Evolutionary conservation across 1,140 invertebrate species (phyloP), one percentile per base, ranked within the genome.

Genomic region (Philaenus spumarius): DNA sequence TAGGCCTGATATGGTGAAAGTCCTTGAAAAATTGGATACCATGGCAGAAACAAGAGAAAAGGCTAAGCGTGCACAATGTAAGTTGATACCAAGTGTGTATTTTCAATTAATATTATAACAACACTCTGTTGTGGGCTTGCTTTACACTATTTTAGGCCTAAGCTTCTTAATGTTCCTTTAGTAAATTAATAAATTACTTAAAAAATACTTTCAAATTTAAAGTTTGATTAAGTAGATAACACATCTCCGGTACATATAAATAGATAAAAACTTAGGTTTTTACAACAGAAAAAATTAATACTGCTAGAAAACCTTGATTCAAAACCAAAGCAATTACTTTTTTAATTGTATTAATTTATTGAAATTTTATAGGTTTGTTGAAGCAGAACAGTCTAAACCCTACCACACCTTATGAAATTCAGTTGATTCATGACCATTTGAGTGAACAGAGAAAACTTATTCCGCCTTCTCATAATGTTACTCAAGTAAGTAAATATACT

Each of bases 1-100:
- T 59, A 68, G 85, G 46, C 85, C 85, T 1, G 78, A 84, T 66
- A 86, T 86, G 84, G 75, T 77, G 23, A 54, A 71, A 26, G 81
- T 84, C 0, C 74, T 79, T 57, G 65, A 71, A 51, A 71, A 75
- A 45, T 66, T 81, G 3, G 71, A 76, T 43, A 58, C 30, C 24
- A 48, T 50, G 1, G 35, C 35, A 14, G 37, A 37, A 2, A 46
- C 39, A 14, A 30, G 26, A 24, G 20, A 55, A n/a, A 24, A 2
- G 7, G 51, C 17, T n/a, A n/a, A 40, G 35, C 22, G 17, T 2
- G 15, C 19, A n/a, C 26, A n/a, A 19, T 19, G 34, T 54, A 39
- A 15, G 47, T 50, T n/a, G n/a, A n/a, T n/a, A n/a, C n/a, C n/a
- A n/a, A n/a, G n/a, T n/a, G n/a, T n/a, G n/a, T n/a, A n/a, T n/a